Conservation (phyloP, 1,140 invertebrate genomes). For the Lepeophtheirus salmonis region DNA sequence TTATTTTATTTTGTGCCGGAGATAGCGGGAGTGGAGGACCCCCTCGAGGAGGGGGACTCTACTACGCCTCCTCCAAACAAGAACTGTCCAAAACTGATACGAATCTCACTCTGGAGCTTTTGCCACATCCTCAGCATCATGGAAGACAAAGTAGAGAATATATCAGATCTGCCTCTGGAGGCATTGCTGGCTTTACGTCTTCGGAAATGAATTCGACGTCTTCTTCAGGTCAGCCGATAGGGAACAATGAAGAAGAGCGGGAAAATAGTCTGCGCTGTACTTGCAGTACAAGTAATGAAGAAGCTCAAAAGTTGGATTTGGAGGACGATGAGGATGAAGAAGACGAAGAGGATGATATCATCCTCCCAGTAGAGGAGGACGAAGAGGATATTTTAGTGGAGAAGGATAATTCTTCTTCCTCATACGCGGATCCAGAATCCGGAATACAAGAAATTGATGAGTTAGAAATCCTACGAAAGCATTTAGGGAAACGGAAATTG, state of each 20-base stretch:
- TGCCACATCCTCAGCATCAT: no score
- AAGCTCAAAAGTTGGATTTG: neutral
- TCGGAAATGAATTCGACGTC: neutral
- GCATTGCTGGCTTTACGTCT: neutral
- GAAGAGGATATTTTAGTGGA: slow-evolving; percentile 33
- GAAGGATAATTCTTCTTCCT: neutral
- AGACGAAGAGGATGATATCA: no score
- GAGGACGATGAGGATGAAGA: slow-evolving; percentile 14
- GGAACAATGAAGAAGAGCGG: neutral
- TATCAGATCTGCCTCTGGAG: neutral
- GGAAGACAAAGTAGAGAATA: neutral
- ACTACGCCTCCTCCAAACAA: slow-evolving; percentile 3
- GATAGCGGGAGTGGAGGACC: slow-evolving; percentile 24
- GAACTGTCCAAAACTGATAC: neutral
- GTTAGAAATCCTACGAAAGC: slow-evolving; percentile 26
- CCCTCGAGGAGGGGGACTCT: no score
- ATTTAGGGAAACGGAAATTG: slow-evolving; percentile 21
- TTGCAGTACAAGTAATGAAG: slow-evolving; percentile 3
- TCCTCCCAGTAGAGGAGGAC: slow-evolving; percentile 25
- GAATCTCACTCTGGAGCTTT: slow-evolving; percentile 7
- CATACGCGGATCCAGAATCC: neutral
- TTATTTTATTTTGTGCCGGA: slow-evolving; percentile 56
- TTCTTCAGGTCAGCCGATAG: neutral
- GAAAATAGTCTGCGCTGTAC: neutral
- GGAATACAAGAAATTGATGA: slow-evolving; percentile 39